These are phyloP conservation scores for Liasis olivaceus DNA, from an alignment of 2,797 vertebrate species.

Conservation along the genomic window DNA sequence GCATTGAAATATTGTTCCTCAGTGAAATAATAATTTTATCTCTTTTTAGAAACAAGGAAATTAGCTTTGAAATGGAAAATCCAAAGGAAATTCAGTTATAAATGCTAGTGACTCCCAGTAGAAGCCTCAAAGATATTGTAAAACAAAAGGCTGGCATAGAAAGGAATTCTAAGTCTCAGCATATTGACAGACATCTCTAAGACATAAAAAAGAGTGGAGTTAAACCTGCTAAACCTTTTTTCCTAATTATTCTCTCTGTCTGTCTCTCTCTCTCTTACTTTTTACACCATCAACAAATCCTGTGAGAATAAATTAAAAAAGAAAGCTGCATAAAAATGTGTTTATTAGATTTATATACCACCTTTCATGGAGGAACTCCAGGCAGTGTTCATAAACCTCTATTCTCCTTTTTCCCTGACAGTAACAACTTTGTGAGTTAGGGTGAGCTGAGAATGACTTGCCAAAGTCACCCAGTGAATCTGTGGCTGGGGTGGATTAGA, in stretches of 20 bases:
- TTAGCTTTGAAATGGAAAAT: neutral
- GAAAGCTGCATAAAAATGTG: neutral
- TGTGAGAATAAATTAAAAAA: neutral
- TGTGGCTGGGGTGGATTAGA: neutral
- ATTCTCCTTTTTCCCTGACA: neutral
- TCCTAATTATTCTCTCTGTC: neutral
- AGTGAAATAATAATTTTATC: neutral
- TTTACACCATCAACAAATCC: neutral
- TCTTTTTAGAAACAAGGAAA: slow-evolving; percentile 4
- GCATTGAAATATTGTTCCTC: neutral
- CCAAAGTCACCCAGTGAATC: neutral
- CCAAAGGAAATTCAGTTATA: slow-evolving; percentile 8
- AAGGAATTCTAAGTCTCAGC: neutral
- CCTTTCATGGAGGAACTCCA: neutral
- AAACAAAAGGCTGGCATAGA: neutral
- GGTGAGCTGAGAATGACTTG: neutral
- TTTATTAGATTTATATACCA: neutral
- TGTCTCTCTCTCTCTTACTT: neutral
- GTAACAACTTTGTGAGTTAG: neutral
- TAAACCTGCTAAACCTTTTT: neutral
- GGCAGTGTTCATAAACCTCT: neutral
- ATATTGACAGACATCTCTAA: neutral
- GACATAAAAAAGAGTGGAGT: neutral
- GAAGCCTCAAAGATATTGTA: neutral
- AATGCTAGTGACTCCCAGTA: neutral